Conservation (phyloP, 2,888 invertebrate genomes). For the Drosophila conformis region DNA sequence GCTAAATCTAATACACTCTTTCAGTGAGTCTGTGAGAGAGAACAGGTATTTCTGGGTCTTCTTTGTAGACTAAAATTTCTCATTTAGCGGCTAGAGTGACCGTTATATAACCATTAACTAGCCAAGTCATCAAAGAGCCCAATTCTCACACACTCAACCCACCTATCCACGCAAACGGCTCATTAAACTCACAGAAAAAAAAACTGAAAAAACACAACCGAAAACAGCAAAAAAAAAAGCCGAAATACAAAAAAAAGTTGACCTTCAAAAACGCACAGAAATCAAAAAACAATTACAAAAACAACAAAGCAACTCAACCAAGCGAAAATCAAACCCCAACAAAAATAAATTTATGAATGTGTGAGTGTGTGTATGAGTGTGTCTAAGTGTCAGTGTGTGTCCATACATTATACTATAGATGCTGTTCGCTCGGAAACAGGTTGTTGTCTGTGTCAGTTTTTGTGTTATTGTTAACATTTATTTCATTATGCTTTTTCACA, state of each 20-base stretch:
- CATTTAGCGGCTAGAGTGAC: conserved; percentile 20
- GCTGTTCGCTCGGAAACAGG: conserved; percentile 69
- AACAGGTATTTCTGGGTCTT: not conserved
- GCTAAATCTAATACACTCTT: not conserved
- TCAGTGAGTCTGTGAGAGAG: not conserved
- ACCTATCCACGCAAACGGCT: conserved; percentile 66
- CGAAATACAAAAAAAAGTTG: conserved; percentile 68
- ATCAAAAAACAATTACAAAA: conserved; percentile 67
- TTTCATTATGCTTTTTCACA: conserved; percentile 65
- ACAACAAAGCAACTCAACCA: conserved; percentile 65
- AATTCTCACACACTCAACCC: conserved; percentile 70
- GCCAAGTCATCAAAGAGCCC: conserved; percentile 32
- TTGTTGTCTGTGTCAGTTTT: conserved; percentile 57
- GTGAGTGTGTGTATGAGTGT: conserved; percentile 4
- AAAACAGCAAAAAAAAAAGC: conserved; percentile 14
- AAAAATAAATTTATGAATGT: conserved; percentile 18
- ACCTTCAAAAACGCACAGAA: conserved; percentile 78
- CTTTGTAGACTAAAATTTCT: not conserved
- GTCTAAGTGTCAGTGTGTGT: conserved; percentile 16
- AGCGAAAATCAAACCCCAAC: conserved; percentile 68
- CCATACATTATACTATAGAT: conserved; percentile 45
- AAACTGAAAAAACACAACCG: conserved; percentile 14
- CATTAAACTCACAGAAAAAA: conserved; percentile 64
- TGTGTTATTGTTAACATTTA: conserved; percentile 74
- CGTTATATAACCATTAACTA: conserved; percentile 55